phyloP scores from a whole-genome alignment of 2,888 invertebrate genomes.

The Macrosiphum euphorbiae region DNA sequence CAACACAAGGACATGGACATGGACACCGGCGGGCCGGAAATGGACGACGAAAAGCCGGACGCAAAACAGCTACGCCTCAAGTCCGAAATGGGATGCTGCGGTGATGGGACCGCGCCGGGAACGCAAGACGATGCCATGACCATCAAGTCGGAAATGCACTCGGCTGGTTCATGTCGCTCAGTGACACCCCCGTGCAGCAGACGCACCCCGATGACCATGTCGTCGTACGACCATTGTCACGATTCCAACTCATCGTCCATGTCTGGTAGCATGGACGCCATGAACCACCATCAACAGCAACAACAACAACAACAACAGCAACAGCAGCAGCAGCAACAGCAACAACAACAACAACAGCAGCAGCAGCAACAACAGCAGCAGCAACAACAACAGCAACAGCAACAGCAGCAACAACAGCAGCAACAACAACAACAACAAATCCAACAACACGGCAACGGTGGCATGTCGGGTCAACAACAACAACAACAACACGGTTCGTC shows the following conservation, averaged over 20 bases:
- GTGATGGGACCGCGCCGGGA: slow-evolving; percentile 31
- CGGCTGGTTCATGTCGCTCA: slow-evolving; percentile 66
- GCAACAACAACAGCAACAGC: slow-evolving; percentile 28
- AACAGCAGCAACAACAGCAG: neutral
- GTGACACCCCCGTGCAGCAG: slow-evolving; percentile 65
- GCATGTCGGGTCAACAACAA: slow-evolving; percentile 58
- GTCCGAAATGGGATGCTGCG: slow-evolving; percentile 66
- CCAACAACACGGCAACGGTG: slow-evolving; percentile 42
- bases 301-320: slow-evolving; percentile 69
- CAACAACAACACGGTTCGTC: slow-evolving; percentile 70
- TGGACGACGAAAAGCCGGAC: slow-evolving; percentile 71
- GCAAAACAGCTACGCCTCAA: slow-evolving; percentile 72
- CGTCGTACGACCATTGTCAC: slow-evolving; percentile 72
- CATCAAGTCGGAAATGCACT: slow-evolving; percentile 63
- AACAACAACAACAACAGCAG: slow-evolving; percentile 69
- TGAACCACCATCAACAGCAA: slow-evolving; percentile 72
- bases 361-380: slow-evolving; percentile 27
- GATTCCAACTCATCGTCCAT: slow-evolving; percentile 81
- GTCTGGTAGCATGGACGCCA: slow-evolving; percentile 77
- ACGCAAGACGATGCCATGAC: slow-evolving; percentile 47
- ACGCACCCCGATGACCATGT: slow-evolving; percentile 60
- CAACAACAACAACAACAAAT: slow-evolving; percentile 67
- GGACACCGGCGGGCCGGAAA: slow-evolving; percentile 41
- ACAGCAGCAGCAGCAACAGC: slow-evolving; percentile 43
- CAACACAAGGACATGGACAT: slow-evolving; percentile 66